Conservation (phyloP, 1,140 invertebrate species). For the Lepidurus couesii region DNA sequence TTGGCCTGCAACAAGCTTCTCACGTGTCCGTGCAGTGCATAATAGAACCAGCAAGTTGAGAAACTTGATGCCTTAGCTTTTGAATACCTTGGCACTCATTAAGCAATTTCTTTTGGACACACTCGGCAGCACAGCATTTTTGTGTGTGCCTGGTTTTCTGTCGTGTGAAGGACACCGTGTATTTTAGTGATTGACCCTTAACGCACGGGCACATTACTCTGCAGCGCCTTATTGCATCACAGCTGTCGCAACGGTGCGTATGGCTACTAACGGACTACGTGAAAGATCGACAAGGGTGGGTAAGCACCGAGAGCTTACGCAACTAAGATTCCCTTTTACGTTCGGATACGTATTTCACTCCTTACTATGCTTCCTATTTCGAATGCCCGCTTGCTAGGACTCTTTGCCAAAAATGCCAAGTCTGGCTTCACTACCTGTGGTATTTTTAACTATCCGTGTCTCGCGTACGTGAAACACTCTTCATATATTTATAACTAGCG, state of each 20-base stretch:
- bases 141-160: neutral
- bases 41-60: constrained; percentile 11
- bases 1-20: constrained; percentile 17
- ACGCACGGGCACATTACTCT: neutral
- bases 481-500: constrained; percentile 20
- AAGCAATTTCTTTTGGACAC: neutral
- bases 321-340: neutral
- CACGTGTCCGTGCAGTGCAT: constrained; percentile 20
- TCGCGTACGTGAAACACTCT: constrained; percentile 10
- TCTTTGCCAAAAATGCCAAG: constrained; percentile 6
- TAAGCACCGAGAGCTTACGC: neutral
- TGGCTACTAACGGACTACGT: neutral
- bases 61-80: constrained; percentile 15
- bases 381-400: neutral
- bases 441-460: constrained; percentile 10
- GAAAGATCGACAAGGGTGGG: neutral
- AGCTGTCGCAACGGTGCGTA: neutral
- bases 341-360: neutral
- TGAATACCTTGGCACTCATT: constrained; percentile 17
- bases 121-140: constrained; percentile 1
- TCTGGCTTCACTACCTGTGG: constrained; percentile 16
- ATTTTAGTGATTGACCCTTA: neutral
- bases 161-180: neutral
- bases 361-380: constrained; percentile 7
- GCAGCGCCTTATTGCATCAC: neutral